Percentiles rank a stretch among this genome's conserved stretches.
phyloP scores from a whole-genome alignment of 2,888 invertebrate species.

The Disparrhopalites patrizii region DNA sequence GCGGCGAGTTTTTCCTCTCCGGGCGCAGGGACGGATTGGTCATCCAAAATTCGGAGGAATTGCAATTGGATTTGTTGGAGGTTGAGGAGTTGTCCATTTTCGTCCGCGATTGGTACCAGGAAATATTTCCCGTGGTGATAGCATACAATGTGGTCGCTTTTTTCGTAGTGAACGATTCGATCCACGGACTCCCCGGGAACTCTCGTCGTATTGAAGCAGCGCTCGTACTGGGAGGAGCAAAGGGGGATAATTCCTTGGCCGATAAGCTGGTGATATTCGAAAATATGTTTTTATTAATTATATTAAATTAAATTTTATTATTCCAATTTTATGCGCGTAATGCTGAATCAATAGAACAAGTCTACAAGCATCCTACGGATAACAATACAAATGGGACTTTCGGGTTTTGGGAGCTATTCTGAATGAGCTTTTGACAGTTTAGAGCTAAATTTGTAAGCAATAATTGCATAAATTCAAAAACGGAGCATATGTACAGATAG shows the following conservation, averaged over 20 bases:
- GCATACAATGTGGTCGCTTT: conserved; percentile 57
- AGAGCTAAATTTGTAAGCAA: too few relatives aligned
- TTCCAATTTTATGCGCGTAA: too few relatives aligned
- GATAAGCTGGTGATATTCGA: conserved; percentile 63
- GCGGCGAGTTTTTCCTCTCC: not conserved
- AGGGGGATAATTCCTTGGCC: conserved; percentile 88
- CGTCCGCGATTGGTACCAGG: not conserved
- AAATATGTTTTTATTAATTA: too few relatives aligned
- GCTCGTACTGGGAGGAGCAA: conserved; percentile 97
- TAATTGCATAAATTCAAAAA: too few relatives aligned
- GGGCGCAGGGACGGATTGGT: not conserved
- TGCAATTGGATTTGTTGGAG: not conserved
- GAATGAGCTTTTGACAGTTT: too few relatives aligned
- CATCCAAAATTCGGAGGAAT: not conserved
- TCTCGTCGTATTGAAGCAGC: conserved; percentile 93
- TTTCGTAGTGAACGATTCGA: conserved; percentile 82
- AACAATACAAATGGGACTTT: too few relatives aligned
- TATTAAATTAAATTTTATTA: not conserved
- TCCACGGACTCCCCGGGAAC: conserved; percentile 91
- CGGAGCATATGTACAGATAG: too few relatives aligned
- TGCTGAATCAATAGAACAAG: too few relatives aligned
- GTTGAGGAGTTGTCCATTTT: not conserved
- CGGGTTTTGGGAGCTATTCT: too few relatives aligned
- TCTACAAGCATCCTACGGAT: too few relatives aligned
- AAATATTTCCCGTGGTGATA: conserved; percentile 10